Evolutionary conservation across 2,113 vertebrate genomes (phyloP).

Genomic region (Smithornis capensis): DNA sequence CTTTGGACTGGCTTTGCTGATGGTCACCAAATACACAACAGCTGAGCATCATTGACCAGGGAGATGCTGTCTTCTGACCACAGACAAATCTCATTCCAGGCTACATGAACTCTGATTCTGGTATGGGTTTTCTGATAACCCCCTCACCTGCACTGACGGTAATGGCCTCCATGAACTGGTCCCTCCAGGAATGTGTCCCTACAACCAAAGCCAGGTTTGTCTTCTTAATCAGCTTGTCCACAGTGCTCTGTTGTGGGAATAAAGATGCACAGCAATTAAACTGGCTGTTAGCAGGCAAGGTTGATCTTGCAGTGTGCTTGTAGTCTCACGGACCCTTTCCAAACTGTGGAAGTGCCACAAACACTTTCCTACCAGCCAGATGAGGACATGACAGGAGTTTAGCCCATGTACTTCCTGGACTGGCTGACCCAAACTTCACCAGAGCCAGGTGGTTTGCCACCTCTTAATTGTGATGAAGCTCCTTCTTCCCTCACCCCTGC

Average conservation of each 20-base stretch:
- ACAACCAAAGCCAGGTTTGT: constrained; percentile 97
- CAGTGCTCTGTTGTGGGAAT: constrained; percentile 83
- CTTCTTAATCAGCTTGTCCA: constrained; percentile 98
- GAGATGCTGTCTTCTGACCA: background rate
- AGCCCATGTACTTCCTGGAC: background rate
- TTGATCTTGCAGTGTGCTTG: background rate
- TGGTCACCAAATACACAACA: background rate
- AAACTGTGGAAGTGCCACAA: background rate
- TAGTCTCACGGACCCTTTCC: background rate
- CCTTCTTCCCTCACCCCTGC: background rate
- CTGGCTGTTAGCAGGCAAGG: background rate
- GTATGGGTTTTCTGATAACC: background rate
- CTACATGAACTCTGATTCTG: background rate
- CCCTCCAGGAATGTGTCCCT: constrained; percentile 97
- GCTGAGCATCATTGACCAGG: background rate
- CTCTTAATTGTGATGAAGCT: background rate
- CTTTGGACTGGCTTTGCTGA: background rate
- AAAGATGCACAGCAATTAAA: constrained; percentile 50
- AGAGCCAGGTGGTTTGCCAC: background rate
- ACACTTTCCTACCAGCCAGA: background rate
- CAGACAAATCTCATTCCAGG: background rate
- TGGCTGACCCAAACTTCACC: background rate
- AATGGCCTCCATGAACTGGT: constrained; percentile 98
- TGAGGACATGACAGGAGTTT: background rate
- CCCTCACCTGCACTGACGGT: constrained; percentile 94